phyloP scores from a whole-genome alignment of 2,113 vertebrate species.

The Promerops cafer region DNA sequence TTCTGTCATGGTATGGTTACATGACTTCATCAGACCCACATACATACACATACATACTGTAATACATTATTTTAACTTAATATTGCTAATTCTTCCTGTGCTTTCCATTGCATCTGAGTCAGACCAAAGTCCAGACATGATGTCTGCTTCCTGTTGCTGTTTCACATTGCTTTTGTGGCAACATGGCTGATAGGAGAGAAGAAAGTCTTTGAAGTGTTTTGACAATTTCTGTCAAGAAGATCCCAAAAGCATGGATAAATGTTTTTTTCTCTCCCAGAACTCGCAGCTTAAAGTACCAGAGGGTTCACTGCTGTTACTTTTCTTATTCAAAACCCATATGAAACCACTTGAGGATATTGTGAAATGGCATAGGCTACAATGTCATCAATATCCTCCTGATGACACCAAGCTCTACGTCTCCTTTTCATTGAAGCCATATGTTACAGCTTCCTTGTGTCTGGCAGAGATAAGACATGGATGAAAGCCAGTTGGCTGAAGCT shows the following conservation, averaged over 20 bases:
- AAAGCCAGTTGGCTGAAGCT: slow-evolving; percentile 47
- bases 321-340: slow-evolving; percentile 28
- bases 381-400: slow-evolving; percentile 57
- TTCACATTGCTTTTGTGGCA: background rate
- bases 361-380: slow-evolving; percentile 39
- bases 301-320: background rate
- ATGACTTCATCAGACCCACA: background rate
- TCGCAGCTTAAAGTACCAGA: background rate
- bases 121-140: background rate
- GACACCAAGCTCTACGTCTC: slow-evolving; percentile 38
- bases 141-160: slow-evolving; percentile 18
- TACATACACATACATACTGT: background rate
- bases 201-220: slow-evolving; percentile 11
- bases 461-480: slow-evolving; percentile 58
- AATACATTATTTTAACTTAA: background rate
- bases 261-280: background rate
- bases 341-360: slow-evolving; percentile 40
- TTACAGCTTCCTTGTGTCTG: slow-evolving; percentile 49
- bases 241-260: background rate
- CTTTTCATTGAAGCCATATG: slow-evolving; percentile 57
- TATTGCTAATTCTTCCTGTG: background rate
- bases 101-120: background rate
- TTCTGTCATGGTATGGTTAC: background rate
- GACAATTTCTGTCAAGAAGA: slow-evolving; percentile 34
- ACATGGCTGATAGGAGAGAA: slow-evolving; percentile 12